Evolutionary conservation across 2,888 invertebrate genomes (phyloP).

Genomic region (Gasteruption jaculator): DNA sequence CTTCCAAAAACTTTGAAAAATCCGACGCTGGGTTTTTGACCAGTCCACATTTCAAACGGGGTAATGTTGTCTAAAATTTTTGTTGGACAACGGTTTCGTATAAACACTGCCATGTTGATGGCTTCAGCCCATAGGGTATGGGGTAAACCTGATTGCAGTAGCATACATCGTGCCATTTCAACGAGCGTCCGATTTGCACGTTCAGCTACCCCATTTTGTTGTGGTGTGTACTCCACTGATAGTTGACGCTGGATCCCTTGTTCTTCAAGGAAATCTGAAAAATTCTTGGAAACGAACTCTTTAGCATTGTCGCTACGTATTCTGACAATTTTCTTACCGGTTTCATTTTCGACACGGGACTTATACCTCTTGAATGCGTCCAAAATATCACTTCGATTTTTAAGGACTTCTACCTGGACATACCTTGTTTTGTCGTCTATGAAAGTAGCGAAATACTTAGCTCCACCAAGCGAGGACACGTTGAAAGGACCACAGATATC

Average conservation of each 20-base stretch:
- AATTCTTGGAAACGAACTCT: no score
- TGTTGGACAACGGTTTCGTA: no score
- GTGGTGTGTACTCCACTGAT: conserved; percentile 12
- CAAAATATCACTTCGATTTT: conserved; percentile 17
- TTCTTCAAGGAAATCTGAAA: conserved; percentile 5
- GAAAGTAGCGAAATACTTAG: conserved; percentile 22
- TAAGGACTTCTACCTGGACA: conserved; percentile 13
- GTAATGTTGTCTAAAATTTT: no score
- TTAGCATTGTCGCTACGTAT: no score
- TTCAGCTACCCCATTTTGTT: conserved; percentile 14
- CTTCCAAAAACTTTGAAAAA: no score
- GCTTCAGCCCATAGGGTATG: conserved; percentile 3
- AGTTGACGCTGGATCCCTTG: conserved; percentile 12
- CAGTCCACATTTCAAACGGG: no score
- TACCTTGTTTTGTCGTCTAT: conserved; percentile 20
- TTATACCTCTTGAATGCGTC: conserved; percentile 21
- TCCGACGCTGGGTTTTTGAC: no score
- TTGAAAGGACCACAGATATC: conserved; percentile 28
- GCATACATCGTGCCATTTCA: conserved; percentile 15
- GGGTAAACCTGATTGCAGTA: background rate
- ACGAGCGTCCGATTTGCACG: conserved; percentile 7
- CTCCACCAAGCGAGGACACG: conserved; percentile 18
- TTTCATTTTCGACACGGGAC: no score
- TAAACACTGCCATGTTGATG: no score
- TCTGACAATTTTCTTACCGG: no score